Evolutionary conservation across 2,888 invertebrate species (phyloP).

Genomic region (Tupiocoris notatus): DNA sequence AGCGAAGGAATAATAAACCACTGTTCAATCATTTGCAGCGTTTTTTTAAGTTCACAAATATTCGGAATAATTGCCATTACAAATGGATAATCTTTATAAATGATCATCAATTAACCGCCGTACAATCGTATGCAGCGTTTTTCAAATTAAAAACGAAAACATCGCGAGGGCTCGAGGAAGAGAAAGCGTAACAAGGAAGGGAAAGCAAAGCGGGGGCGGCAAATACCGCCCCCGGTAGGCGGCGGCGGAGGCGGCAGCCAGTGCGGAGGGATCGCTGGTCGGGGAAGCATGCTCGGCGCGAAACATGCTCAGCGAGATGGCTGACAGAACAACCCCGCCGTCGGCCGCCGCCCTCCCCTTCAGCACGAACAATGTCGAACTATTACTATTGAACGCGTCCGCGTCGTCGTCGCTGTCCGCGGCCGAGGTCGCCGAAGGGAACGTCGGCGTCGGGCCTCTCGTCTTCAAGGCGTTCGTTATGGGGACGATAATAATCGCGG

Average conservation of each 20-base stretch:
- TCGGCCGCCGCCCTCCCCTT: slow-evolving; percentile 18
- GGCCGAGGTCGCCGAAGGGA: slow-evolving; percentile 24
- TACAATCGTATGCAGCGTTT: slow-evolving; percentile 8
- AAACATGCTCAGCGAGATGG: slow-evolving; percentile 41
- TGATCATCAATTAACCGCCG: too few relatives aligned
- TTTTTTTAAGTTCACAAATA: too few relatives aligned
- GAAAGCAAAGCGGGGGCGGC: neutral
- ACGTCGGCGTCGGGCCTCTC: slow-evolving; percentile 43
- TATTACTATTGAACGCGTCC: slow-evolving; percentile 2
- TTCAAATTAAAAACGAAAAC: too few relatives aligned
- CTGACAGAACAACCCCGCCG: slow-evolving; percentile 40
- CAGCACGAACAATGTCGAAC: neutral
- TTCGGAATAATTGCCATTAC: too few relatives aligned
- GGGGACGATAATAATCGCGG: slow-evolving; percentile 82
- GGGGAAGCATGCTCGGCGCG: slow-evolving; percentile 35
- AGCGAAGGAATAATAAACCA: too few relatives aligned
- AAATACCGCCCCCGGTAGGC: neutral
- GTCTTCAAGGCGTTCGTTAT: slow-evolving; percentile 58
- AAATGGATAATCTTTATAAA: too few relatives aligned
- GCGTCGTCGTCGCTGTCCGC: neutral
- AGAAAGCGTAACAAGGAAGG: too few relatives aligned
- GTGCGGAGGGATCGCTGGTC: slow-evolving; percentile 39
- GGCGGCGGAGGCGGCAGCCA: neutral
- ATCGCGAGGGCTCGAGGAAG: too few relatives aligned
- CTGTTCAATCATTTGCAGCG: too few relatives aligned